Conservation (phyloP, 2,113 vertebrate species). For the Natator depressus region DNA sequence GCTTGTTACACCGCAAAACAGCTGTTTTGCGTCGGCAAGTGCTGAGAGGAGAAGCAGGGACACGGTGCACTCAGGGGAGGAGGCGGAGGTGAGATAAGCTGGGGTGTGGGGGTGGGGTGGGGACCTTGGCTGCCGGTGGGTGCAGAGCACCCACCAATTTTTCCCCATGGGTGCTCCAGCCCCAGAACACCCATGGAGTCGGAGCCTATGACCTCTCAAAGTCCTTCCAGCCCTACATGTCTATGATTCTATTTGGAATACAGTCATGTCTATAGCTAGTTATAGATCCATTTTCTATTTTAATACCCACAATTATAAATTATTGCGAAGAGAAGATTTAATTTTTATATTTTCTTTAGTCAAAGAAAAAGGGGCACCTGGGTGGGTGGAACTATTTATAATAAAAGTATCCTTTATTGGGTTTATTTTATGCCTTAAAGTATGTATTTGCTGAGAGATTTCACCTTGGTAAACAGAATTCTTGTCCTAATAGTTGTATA, state of each 20-base stretch:
- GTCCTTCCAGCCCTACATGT: too few species aligned
- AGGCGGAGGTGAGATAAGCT: too few species aligned
- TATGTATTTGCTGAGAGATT: neutral
- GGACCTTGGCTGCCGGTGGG: too few species aligned
- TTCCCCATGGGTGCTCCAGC: too few species aligned
- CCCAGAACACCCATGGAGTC: too few species aligned
- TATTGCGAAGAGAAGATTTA: neutral
- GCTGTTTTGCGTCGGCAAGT: too few species aligned
- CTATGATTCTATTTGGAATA: neutral
- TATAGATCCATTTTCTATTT: neutral
- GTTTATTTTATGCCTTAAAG: neutral
- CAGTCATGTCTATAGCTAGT: neutral
- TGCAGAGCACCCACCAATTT: too few species aligned
- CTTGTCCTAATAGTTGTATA: rapidly evolving
- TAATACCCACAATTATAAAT: neutral
- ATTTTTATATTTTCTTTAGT: neutral
- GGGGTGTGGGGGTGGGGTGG: too few species aligned
- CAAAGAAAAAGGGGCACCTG: neutral
- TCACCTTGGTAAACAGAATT: neutral
- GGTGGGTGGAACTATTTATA: neutral
- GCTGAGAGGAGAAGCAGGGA: too few species aligned
- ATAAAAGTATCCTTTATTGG: neutral
- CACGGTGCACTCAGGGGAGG: too few species aligned
- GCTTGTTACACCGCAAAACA: too few species aligned
- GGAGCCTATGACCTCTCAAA: too few species aligned